Conservation (phyloP, 2,888 invertebrate genomes). For the Cepaea hortensis region DNA sequence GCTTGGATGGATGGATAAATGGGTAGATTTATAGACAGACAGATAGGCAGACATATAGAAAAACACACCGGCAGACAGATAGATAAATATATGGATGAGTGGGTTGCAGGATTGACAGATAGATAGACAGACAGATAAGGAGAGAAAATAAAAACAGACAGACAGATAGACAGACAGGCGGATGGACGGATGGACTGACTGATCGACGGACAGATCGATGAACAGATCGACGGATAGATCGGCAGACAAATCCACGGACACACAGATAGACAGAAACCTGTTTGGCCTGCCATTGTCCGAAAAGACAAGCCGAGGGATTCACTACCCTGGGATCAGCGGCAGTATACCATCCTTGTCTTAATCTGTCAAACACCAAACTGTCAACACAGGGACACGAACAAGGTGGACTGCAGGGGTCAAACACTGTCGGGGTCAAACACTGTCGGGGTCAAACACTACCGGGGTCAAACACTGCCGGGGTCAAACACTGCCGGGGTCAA, state of each 20-base stretch:
- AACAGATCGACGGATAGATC: not conserved
- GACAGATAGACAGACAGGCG: slow-evolving; percentile 8
- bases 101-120: not conserved
- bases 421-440: too few species aligned
- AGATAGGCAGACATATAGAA: not conserved
- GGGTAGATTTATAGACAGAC: not conserved
- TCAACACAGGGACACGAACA: too few species aligned
- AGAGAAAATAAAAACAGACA: not conserved
- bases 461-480: too few species aligned
- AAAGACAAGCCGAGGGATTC: too few species aligned
- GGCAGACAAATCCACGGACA: not conserved
- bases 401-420: too few species aligned
- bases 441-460: too few species aligned
- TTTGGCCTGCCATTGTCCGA: not conserved
- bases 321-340: too few species aligned
- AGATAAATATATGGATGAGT: not conserved
- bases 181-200: not conserved
- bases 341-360: too few species aligned
- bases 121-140: not conserved
- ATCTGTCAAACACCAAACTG: too few species aligned
- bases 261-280: not conserved
- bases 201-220: too few species aligned
- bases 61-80: too few species aligned
- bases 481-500: too few species aligned
- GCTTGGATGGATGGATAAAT: not conserved